Conservation (phyloP, 2,888 invertebrate species). For the Eustalomyia histrio region DNA sequence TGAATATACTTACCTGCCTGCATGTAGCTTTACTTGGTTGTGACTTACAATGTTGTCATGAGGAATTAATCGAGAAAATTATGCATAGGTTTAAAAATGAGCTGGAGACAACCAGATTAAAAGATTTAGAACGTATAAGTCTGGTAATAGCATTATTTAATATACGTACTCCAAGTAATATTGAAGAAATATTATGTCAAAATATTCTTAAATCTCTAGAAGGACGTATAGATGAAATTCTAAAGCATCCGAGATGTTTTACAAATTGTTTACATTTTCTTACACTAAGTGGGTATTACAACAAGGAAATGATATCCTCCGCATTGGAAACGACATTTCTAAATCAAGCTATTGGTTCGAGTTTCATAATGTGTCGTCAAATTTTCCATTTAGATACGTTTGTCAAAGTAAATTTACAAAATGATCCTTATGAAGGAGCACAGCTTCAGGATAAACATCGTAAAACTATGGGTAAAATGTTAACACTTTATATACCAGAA, state of each 20-base stretch:
- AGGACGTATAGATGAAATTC: slow-evolving; percentile 82
- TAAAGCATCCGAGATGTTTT: slow-evolving; percentile 82
- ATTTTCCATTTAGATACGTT: slow-evolving; percentile 83
- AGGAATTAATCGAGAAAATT: slow-evolving; percentile 80
- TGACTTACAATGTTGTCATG: slow-evolving; percentile 80
- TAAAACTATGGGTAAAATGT: slow-evolving; percentile 82
- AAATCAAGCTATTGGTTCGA: slow-evolving; percentile 81
- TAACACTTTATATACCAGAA: slow-evolving; percentile 82
- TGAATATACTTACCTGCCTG: slow-evolving; percentile 83
- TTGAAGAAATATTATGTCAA: slow-evolving; percentile 80
- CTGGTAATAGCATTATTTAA: slow-evolving; percentile 84
- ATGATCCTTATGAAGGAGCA: slow-evolving; percentile 80
- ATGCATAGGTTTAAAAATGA: slow-evolving; percentile 81
- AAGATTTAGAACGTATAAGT: slow-evolving; percentile 87
- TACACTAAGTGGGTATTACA: slow-evolving; percentile 81
- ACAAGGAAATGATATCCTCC: slow-evolving; percentile 82
- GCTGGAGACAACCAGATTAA: slow-evolving; percentile 82
- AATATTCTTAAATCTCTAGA: slow-evolving; percentile 80
- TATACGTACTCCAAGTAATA: slow-evolving; percentile 80
- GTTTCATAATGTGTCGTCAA: slow-evolving; percentile 81
- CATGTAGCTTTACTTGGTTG: slow-evolving; percentile 85
- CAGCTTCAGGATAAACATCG: slow-evolving; percentile 80
- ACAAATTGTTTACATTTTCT: slow-evolving; percentile 83
- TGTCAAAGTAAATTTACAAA: slow-evolving; percentile 77
- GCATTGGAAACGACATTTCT: slow-evolving; percentile 83